phyloP scores from a whole-genome alignment of 2,797 vertebrate species.

The Hyperoplus lanceolatus region DNA sequence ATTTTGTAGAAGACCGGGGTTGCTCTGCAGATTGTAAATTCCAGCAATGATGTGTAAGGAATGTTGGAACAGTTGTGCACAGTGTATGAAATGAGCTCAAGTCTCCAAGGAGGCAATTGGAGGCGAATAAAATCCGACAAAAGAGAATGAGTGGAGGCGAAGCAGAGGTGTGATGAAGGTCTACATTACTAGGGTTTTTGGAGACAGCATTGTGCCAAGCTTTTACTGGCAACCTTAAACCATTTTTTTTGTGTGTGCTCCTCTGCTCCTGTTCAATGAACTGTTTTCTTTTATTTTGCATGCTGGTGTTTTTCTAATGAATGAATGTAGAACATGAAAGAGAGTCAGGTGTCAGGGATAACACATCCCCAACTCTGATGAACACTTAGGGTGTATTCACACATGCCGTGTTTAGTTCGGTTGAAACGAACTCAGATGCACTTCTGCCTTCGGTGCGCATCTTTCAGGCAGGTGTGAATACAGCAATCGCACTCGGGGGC shows the following conservation, averaged over 20 bases:
- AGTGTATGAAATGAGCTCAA: slow-evolving; percentile 49
- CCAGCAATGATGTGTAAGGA: slow-evolving; percentile 26
- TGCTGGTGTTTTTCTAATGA: slow-evolving; percentile 24
- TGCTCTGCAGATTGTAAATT: slow-evolving; percentile 38
- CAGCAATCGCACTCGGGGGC: too few species aligned
- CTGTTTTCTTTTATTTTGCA: neutral
- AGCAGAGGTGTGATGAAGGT: slow-evolving; percentile 32
- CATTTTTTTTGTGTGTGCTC: slow-evolving; percentile 22
- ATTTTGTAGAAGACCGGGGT: slow-evolving; percentile 11
- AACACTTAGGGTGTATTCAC: too few species aligned
- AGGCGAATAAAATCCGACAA: slow-evolving; percentile 31
- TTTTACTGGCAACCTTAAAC: slow-evolving; percentile 54
- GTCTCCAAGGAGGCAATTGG: slow-evolving; percentile 33
- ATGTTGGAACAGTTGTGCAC: slow-evolving; percentile 21
- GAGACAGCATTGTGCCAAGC: slow-evolving; percentile 25
- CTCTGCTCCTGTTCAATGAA: slow-evolving; percentile 26
- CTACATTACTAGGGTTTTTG: slow-evolving; percentile 33
- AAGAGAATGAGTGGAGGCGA: slow-evolving; percentile 27
- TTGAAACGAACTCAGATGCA: too few species aligned
- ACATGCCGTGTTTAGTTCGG: too few species aligned
- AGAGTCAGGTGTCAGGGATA: slow-evolving; percentile 22
- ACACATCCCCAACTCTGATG: slow-evolving; percentile 10
- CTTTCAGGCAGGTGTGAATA: too few species aligned
- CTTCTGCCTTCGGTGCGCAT: too few species aligned
- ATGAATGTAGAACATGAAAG: slow-evolving; percentile 16